Conservation (phyloP, 2,797 vertebrate genomes). For the Lepilemur septentrionalis region DNA sequence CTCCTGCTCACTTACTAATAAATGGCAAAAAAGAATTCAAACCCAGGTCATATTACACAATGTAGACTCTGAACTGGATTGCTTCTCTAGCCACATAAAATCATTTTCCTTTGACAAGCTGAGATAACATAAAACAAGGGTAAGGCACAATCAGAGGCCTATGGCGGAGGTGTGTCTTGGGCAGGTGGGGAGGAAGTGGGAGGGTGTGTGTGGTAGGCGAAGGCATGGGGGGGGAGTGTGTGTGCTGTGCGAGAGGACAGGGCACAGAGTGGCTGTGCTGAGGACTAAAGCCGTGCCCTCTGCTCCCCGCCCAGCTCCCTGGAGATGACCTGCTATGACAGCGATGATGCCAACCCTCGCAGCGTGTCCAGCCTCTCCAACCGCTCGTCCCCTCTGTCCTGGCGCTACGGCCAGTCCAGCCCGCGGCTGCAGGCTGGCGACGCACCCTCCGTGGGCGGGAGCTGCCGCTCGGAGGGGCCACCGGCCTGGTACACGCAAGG, state of each 20-base stretch:
- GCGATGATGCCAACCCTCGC: conserved; percentile 93
- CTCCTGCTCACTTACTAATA: neutral
- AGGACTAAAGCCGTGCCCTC: neutral
- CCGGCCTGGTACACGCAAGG: conserved; percentile 86
- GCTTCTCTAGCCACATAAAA: neutral
- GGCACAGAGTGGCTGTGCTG: fast-evolving
- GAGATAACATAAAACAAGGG: neutral
- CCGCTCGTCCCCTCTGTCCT: conserved; percentile 95
- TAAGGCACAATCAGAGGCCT: neutral
- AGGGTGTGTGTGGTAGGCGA: neutral
- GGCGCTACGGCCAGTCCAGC: conserved; percentile 96
- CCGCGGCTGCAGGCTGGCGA: conserved; percentile 96
- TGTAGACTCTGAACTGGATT: neutral
- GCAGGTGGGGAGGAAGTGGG: neutral
- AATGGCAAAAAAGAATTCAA: neutral
- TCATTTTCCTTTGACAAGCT: neutral
- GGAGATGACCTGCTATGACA: conserved; percentile 94
- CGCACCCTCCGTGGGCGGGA: conserved; percentile 92
- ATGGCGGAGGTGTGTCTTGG: neutral
- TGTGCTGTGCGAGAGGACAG: neutral
- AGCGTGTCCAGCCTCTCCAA: conserved; percentile 95
- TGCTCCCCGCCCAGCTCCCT: conserved; percentile 86
- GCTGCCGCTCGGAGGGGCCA: conserved; percentile 87
- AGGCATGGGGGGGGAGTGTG: neutral
- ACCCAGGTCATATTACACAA: neutral